These are phyloP conservation scores for Vicugna pacos DNA, from an alignment of 2,113 vertebrate species.

Conservation along the genomic window DNA sequence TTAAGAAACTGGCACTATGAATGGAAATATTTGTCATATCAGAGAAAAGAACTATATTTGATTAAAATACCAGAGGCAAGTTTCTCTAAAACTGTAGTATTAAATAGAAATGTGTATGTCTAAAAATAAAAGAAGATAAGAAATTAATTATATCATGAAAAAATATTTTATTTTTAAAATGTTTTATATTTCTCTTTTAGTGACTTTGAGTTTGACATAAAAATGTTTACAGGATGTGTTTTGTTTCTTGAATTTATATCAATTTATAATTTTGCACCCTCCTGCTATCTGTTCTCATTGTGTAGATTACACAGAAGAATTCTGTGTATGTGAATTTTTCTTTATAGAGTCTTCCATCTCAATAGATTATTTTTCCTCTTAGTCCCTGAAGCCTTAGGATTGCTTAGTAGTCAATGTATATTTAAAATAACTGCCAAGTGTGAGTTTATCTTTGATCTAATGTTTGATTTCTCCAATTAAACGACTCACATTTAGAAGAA, in stretches of 20 bases:
- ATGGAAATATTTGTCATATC: not conserved
- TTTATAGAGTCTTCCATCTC: not conserved
- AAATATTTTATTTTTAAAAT: not conserved
- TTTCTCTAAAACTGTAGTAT: not conserved
- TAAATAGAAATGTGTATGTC: not conserved
- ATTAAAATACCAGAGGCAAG: not conserved
- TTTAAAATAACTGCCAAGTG: not conserved
- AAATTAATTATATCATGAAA: not conserved
- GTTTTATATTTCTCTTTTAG: not conserved
- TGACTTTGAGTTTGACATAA: not conserved
- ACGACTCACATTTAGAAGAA: not conserved
- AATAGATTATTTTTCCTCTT: not conserved
- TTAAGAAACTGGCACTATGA: not conserved
- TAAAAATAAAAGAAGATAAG: not conserved
- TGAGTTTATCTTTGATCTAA: not conserved
- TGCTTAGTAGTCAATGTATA: not conserved
- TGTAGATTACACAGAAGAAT: not conserved
- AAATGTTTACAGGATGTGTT: not conserved
- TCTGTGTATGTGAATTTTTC: not conserved
- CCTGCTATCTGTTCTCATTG: rapidly evolving
- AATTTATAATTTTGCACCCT: not conserved
- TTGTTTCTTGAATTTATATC: constrained; percentile 17
- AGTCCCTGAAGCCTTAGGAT: not conserved
- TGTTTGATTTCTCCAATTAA: not conserved
- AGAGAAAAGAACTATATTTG: not conserved